A percentile compares a stretch with the other conserved stretches of the same genome.
Conservation (phyloP, 2,797 vertebrate species). For the Silurus lanzhouensis region DNA sequence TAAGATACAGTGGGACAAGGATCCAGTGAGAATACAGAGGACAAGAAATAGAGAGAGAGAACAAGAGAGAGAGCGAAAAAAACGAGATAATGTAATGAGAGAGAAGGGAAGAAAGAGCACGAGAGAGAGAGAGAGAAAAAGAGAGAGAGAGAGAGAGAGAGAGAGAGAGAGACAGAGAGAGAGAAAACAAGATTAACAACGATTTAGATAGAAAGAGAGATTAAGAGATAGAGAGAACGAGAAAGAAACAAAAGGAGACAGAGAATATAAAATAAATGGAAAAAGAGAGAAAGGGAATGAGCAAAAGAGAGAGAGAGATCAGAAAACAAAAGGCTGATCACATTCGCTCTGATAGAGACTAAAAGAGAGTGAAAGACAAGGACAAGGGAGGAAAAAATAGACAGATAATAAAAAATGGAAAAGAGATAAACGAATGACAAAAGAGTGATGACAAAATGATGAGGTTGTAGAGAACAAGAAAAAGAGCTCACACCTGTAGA, state of each 20-base stretch:
- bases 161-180: no score
- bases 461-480: background rate
- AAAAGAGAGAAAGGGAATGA: background rate
- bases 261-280: background rate
- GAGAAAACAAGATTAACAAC: no score
- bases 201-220: no score
- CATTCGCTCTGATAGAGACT: background rate
- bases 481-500: no score
- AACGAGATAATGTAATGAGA: background rate
- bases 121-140: no score
- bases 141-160: no score
- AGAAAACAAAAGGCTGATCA: background rate
- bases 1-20: no score
- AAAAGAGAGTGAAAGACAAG: background rate
- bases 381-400: background rate
- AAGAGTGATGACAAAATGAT: background rate
- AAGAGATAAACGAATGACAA: background rate
- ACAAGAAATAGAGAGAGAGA: background rate
- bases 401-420: background rate
- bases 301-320: background rate
- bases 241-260: background rate
- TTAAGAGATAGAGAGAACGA: no score
- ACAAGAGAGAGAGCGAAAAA: background rate
- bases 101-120: no score
- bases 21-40: background rate